phyloP scores from a whole-genome alignment of 2,113 vertebrate species.

The Cariama cristata region DNA sequence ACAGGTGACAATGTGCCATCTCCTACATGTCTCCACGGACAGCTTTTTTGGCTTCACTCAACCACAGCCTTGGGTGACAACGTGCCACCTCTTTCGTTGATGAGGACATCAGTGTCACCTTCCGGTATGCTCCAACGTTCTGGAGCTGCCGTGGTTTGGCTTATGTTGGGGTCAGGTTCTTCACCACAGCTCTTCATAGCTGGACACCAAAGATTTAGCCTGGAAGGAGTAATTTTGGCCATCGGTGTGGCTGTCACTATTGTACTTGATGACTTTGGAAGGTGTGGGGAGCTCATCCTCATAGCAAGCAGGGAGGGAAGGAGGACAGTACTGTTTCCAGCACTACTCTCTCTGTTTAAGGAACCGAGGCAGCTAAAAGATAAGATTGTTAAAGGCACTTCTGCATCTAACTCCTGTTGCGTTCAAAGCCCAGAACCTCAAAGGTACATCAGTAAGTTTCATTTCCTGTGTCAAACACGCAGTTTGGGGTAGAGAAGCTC shows the following conservation, averaged over 20 bases:
- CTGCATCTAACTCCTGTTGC: neutral
- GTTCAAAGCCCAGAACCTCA: slow-evolving; percentile 21
- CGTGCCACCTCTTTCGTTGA: neutral
- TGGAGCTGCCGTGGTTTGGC: neutral
- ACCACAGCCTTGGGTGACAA: neutral
- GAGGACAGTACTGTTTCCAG: neutral
- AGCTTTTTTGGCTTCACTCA: neutral
- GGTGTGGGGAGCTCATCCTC: neutral
- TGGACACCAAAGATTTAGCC: neutral
- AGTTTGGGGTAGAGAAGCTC: neutral
- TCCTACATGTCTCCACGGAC: neutral
- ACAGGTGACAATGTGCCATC: neutral
- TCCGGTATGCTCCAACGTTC: neutral
- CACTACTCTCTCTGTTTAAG: neutral
- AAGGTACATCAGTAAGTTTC: slow-evolving; percentile 29
- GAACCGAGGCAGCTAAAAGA: neutral
- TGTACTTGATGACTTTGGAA: neutral
- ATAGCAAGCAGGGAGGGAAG: neutral
- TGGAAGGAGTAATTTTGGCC: neutral
- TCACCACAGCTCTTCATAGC: neutral
- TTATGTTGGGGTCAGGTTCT: neutral
- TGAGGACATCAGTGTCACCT: neutral
- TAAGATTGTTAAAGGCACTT: neutral
- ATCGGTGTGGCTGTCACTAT: neutral
- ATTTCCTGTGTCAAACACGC: neutral